These are phyloP conservation scores for Gulo gulo DNA, from an alignment of 2,113 vertebrate species.

Conservation along the genomic window DNA sequence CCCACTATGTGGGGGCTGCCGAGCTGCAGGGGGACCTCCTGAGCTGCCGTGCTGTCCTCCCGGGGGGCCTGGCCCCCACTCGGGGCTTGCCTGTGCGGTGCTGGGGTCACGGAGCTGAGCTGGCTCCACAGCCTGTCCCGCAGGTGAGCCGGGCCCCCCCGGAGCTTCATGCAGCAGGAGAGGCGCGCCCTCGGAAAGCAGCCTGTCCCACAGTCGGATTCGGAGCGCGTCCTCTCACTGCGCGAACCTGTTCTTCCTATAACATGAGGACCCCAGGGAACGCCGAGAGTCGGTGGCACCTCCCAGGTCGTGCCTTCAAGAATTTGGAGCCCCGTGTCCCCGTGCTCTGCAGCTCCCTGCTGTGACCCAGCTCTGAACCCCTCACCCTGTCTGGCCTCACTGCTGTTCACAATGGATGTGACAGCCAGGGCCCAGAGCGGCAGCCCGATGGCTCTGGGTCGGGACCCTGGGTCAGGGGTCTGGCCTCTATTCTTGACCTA, in stretches of 20 bases:
- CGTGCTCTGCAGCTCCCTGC: fast-evolving
- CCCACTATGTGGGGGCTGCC: neutral
- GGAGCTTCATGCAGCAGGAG: neutral
- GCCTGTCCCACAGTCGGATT: neutral
- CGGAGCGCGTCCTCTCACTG: neutral
- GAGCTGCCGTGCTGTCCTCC: neutral
- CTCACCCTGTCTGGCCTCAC: no score
- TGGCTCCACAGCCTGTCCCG: neutral
- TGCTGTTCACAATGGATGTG: neutral
- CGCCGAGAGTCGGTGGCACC: neutral
- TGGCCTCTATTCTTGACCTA: neutral
- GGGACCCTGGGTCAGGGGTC: neutral
- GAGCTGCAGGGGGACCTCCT: neutral
- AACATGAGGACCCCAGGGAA: neutral
- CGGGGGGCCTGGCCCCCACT: fast-evolving
- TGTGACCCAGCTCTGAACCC: neutral
- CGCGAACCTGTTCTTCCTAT: neutral
- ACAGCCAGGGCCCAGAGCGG: neutral
- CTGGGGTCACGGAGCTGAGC: neutral
- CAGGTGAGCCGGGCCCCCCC: neutral
- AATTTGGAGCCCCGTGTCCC: neutral
- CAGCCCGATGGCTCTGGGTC: neutral
- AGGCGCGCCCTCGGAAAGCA: neutral
- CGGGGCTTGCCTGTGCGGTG: neutral
- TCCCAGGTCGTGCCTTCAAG: neutral